Conservation (phyloP, 1,140 invertebrate genomes). For the Littorina saxatilis region DNA sequence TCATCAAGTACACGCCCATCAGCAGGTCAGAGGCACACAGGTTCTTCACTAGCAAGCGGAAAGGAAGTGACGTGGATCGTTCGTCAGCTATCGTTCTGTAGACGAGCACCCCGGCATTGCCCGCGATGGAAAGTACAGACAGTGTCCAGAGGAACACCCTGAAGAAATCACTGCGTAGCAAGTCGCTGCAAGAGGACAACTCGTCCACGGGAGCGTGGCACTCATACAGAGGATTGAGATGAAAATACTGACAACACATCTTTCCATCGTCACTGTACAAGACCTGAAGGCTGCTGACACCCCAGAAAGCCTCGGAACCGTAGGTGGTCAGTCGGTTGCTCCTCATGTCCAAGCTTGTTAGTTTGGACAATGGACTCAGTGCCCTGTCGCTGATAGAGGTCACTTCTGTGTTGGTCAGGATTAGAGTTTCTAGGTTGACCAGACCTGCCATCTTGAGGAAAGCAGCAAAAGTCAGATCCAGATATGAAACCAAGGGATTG, state of each 20-base stretch:
- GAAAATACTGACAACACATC: constrained; percentile 45
- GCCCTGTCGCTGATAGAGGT: constrained; percentile 3
- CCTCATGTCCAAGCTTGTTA: constrained; percentile 34
- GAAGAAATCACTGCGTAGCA: constrained; percentile 38
- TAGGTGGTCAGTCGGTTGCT: constrained; percentile 34
- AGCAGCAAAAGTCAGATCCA: neutral
- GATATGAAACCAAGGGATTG: neutral
- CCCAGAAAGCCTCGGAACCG: constrained; percentile 40
- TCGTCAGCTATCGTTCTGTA: too few species aligned
- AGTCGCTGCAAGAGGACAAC: too few species aligned
- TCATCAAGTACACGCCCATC: too few species aligned
- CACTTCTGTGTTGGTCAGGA: neutral
- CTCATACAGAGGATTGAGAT: neutral
- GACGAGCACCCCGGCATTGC: too few species aligned
- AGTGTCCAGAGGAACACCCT: constrained; percentile 49
- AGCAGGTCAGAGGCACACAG: too few species aligned
- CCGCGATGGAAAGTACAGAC: constrained; percentile 36
- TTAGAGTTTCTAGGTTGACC: neutral
- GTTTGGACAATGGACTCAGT: neutral
- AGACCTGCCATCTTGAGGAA: neutral
- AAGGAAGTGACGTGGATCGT: too few species aligned
- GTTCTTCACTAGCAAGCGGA: too few species aligned
- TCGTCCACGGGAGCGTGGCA: constrained; percentile 37
- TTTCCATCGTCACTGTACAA: constrained; percentile 40
- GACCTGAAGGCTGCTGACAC: constrained; percentile 30